These are phyloP conservation scores for Cebus imitator DNA, from an alignment of 2,113 vertebrate genomes.

Conservation along the genomic window DNA sequence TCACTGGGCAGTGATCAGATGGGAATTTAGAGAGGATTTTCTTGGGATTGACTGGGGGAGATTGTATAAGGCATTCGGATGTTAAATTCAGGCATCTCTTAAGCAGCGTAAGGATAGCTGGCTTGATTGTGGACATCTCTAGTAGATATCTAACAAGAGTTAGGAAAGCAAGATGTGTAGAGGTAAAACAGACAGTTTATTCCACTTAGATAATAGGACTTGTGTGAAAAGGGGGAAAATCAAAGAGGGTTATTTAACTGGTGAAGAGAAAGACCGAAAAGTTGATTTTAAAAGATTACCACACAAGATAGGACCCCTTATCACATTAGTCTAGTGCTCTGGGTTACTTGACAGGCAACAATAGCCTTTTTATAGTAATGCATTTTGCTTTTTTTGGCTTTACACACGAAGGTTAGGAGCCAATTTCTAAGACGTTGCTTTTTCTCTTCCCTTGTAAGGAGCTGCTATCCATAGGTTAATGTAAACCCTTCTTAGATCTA, in stretches of 20 bases:
- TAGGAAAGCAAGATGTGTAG: neutral
- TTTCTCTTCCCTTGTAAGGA: neutral
- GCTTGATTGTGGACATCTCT: neutral
- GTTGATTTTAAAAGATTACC: neutral
- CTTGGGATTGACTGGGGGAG: neutral
- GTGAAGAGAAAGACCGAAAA: slow-evolving; percentile 16
- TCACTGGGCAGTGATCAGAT: neutral
- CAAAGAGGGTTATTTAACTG: neutral
- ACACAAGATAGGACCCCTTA: neutral
- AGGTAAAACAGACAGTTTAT: neutral
- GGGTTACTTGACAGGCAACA: neutral
- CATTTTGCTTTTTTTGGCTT: slow-evolving; percentile 2
- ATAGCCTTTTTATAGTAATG: neutral
- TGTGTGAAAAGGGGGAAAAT: neutral
- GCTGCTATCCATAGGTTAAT: neutral
- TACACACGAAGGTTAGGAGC: neutral
- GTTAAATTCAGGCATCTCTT: neutral
- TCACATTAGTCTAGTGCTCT: neutral
- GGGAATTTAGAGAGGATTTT: neutral
- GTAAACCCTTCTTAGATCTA: neutral
- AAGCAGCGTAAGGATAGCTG: neutral
- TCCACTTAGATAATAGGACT: neutral
- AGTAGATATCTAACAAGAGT: neutral
- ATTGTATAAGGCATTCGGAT: neutral
- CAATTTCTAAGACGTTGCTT: neutral